These are phyloP conservation scores for Dascyllus trimaculatus DNA, from an alignment of 2,113 vertebrate genomes.

Conservation along the genomic window DNA sequence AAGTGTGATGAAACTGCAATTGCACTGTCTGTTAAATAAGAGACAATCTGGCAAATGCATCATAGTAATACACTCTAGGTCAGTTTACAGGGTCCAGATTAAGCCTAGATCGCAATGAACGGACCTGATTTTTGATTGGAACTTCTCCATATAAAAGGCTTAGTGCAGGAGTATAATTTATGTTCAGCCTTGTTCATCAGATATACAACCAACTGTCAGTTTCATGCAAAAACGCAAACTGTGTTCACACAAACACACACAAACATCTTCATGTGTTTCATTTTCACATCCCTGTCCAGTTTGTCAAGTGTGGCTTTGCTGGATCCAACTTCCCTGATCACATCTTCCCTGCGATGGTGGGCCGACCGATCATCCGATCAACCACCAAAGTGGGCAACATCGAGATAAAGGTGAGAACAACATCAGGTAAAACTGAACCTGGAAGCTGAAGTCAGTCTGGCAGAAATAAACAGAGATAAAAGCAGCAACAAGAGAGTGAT, in stretches of 20 bases:
- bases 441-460: no score
- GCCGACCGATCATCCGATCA: slow-evolving; percentile 95
- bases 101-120: slow-evolving; percentile 26
- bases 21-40: slow-evolving; percentile 11
- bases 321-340: slow-evolving; percentile 98
- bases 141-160: background rate
- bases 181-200: background rate
- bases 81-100: slow-evolving; percentile 15
- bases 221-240: background rate
- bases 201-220: slow-evolving; percentile 6
- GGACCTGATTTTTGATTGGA: slow-evolving; percentile 12
- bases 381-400: slow-evolving; percentile 96
- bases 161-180: background rate
- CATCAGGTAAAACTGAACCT: no score
- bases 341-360: slow-evolving; percentile 98
- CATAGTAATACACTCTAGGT: background rate
- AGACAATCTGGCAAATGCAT: slow-evolving; percentile 46
- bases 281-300: slow-evolving; percentile 81
- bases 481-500: no score
- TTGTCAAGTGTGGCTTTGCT: slow-evolving; percentile 98
- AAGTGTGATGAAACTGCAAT: background rate
- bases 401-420: slow-evolving; percentile 94
- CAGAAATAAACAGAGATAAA: background rate
- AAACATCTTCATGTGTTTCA: background rate
- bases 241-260: background rate